phyloP scores from a whole-genome alignment of 2,113 vertebrate genomes.

The Sceloporus undulatus region DNA sequence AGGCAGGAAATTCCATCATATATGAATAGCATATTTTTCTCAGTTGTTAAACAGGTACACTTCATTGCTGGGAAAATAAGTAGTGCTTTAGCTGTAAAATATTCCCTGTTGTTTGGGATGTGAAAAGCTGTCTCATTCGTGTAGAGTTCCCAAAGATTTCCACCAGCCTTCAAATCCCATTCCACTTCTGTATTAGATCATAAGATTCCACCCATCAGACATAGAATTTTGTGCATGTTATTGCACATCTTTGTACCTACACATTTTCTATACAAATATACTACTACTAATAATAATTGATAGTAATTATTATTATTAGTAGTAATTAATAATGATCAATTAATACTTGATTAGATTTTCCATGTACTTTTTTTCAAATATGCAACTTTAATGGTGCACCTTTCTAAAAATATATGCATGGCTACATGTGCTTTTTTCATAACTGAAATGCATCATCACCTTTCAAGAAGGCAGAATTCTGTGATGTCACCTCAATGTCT shows the following conservation, averaged over 20 bases:
- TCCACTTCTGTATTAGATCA: not conserved
- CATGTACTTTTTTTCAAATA: not conserved
- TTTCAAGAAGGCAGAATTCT: not conserved
- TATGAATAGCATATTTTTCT: not conserved
- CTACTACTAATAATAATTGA: no score
- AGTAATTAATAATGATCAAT: no score
- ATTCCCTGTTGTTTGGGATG: not conserved
- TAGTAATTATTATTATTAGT: no score
- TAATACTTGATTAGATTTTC: no score
- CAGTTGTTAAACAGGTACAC: not conserved
- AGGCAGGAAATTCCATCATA: not conserved
- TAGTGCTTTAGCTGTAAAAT: not conserved
- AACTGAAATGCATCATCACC: not conserved
- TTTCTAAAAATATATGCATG: not conserved
- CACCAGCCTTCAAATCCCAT: not conserved
- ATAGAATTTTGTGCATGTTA: not conserved
- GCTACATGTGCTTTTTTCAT: not conserved
- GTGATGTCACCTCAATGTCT: not conserved
- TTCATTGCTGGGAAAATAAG: conserved; percentile 17
- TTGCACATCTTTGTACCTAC: not conserved
- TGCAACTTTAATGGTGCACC: not conserved
- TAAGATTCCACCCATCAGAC: no score
- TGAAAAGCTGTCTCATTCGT: not conserved
- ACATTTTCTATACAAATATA: not conserved
- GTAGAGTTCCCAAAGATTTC: not conserved